Conservation (phyloP, 2,797 vertebrate species). For the Alca torda region DNA sequence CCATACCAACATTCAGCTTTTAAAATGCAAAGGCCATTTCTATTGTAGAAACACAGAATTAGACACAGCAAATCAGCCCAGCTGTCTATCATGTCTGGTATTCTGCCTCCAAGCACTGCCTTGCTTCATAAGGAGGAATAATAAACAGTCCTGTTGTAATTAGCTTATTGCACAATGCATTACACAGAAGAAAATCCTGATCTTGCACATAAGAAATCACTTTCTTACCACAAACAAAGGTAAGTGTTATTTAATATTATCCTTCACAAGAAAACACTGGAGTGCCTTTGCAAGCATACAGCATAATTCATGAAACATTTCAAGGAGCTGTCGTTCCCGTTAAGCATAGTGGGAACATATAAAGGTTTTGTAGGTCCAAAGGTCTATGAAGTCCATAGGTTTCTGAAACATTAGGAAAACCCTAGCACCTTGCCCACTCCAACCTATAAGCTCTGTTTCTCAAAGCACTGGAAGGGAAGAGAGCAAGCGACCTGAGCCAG, state of each 20-base stretch:
- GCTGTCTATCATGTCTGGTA: slow-evolving; percentile 28
- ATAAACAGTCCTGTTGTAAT: slow-evolving; percentile 17
- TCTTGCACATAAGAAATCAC: background rate
- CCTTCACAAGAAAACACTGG: background rate
- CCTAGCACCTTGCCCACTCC: background rate
- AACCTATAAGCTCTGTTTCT: background rate
- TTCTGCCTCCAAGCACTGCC: slow-evolving; percentile 42
- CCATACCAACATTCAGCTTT: background rate
- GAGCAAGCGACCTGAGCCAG: background rate
- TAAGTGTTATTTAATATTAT: background rate
- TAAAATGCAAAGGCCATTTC: background rate
- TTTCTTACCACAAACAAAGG: background rate
- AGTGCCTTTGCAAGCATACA: background rate
- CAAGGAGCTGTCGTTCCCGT: background rate
- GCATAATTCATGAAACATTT: background rate
- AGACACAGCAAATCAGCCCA: slow-evolving; percentile 32
- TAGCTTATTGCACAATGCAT: background rate
- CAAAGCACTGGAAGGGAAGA: background rate
- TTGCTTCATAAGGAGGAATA: background rate
- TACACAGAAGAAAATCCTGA: slow-evolving; percentile 10
- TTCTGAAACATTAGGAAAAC: background rate
- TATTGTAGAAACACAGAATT: slow-evolving; percentile 11
- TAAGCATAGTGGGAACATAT: background rate
- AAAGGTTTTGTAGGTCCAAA: background rate
- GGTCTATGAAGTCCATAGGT: background rate